Evolutionary conservation across 1,140 invertebrate genomes (phyloP).

Genomic region (Maconellicoccus hirsutus): DNA sequence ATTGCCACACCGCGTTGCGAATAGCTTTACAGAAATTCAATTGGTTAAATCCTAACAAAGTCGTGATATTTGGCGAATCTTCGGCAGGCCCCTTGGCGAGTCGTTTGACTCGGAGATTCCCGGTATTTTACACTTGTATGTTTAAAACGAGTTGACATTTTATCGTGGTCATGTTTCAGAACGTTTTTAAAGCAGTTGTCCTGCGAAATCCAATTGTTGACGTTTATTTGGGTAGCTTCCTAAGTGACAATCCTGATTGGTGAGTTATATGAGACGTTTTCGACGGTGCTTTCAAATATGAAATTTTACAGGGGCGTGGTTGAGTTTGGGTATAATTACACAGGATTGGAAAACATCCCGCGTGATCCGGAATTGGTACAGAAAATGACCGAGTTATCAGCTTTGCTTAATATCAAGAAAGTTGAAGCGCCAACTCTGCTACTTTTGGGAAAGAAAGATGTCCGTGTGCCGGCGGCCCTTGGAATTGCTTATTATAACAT

Average conservation of each 20-base stretch:
- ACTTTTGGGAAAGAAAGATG: constrained; percentile 67
- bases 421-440: constrained; percentile 70
- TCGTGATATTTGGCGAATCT: constrained; percentile 63
- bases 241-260: constrained; percentile 81
- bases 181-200: constrained; percentile 55
- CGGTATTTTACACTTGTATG: too few species aligned
- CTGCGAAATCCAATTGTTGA: constrained; percentile 71
- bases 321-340: constrained; percentile 41
- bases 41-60: constrained; percentile 41
- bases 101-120: constrained; percentile 73
- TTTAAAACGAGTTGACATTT: too few species aligned
- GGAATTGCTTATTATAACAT: constrained; percentile 54
- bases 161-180: too few species aligned
- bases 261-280: too few species aligned
- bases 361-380: constrained; percentile 32
- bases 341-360: constrained; percentile 28
- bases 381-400: constrained; percentile 50
- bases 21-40: constrained; percentile 41
- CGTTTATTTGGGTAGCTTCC: constrained; percentile 50
- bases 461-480: constrained; percentile 63
- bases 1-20: constrained; percentile 54
- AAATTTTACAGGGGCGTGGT: constrained; percentile 35
- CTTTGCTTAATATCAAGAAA: constrained; percentile 48
- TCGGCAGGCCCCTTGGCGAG: constrained; percentile 82
- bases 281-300: background rate